Base-by-base conservation (phyloP, 2,888 invertebrate genomes). In the Alsophila aescularia region DNA sequence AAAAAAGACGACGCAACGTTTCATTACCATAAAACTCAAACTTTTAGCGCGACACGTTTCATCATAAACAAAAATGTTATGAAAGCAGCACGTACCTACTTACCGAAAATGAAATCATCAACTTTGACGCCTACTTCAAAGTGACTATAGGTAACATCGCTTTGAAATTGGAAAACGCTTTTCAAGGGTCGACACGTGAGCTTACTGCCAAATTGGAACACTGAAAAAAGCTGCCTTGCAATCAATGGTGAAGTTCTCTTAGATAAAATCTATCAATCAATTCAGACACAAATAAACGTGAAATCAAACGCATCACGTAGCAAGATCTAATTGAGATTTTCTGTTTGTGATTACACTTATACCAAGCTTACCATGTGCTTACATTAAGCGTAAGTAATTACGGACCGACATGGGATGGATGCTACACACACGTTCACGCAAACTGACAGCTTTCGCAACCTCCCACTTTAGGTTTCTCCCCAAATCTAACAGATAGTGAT, bases 301-400 rank as follows among this genome's bases (percentile, higher is more conserved):
- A 3, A 10, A 29, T 10, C 5, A 29, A 29, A 31, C 24, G 21
- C 35, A 27, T 45, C 27, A 55, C 32, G 39, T 48, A 37, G 43
- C 50, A 31, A 51, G 47, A 49, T 56, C 42, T 49, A 58, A 56
- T 60, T 63, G 58, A 63, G 60, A 60, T 60, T 5, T 49, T 52
- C 36, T 39, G 13, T 36, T 40, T 31, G 16, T 41, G 54, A 55
- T 63, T 52, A 42, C 41, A 39, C 42, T 16, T 34, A 43, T 43
- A 13, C 34, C 44, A 44, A 51, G 52, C 57, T 41, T 41, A 51
- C 29, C 8, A 45, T 49, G 12, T 45, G 37, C 48, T 58, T 55
- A 47, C 43, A 52, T 41, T 40, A 49, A 50, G 54, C 29, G 43
- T 31, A 54, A 54, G 54, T 65, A 62, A 65, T 65, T 60, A 60